These are phyloP conservation scores for Euleptes europaea DNA, from an alignment of 2,113 vertebrate genomes.

Conservation along the genomic window DNA sequence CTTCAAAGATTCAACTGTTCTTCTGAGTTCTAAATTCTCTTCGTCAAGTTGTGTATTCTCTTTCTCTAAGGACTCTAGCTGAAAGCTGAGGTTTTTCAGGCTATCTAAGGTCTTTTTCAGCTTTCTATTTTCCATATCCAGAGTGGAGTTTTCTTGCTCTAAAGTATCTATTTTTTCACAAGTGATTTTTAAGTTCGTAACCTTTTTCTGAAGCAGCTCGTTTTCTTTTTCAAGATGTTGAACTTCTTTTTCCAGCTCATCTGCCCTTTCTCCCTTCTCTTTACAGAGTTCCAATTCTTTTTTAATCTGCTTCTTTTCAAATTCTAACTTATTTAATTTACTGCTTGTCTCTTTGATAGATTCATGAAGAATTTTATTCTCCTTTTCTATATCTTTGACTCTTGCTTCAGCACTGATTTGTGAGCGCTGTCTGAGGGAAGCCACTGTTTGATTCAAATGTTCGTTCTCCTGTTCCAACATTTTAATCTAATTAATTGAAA, in stretches of 20 bases:
- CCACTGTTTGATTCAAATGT: constrained; percentile 88
- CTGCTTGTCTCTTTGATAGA: constrained; percentile 94
- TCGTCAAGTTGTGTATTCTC: constrained; percentile 93
- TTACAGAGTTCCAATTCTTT: constrained; percentile 92
- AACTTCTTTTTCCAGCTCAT: constrained; percentile 89
- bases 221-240: constrained; percentile 90
- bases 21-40: constrained; percentile 91
- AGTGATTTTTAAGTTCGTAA: constrained; percentile 89
- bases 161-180: constrained; percentile 92
- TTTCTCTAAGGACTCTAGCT: constrained; percentile 91
- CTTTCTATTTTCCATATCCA: constrained; percentile 90
- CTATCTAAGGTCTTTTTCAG: constrained; percentile 91
- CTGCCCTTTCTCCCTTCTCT: constrained; percentile 91
- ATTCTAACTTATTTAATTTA: constrained; percentile 93
- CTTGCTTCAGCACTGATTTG: constrained; percentile 94
- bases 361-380: constrained; percentile 94
- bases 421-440: constrained; percentile 90
- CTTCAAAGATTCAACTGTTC: constrained; percentile 86
- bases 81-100: constrained; percentile 88
- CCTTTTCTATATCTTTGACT: constrained; percentile 95
- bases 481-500: constrained; percentile 80
- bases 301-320: constrained; percentile 91
- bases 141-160: constrained; percentile 91
- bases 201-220: constrained; percentile 90
- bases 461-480: constrained; percentile 95